Conservation (phyloP, 2,797 vertebrate genomes). For the Hylomyscus alleni region DNA sequence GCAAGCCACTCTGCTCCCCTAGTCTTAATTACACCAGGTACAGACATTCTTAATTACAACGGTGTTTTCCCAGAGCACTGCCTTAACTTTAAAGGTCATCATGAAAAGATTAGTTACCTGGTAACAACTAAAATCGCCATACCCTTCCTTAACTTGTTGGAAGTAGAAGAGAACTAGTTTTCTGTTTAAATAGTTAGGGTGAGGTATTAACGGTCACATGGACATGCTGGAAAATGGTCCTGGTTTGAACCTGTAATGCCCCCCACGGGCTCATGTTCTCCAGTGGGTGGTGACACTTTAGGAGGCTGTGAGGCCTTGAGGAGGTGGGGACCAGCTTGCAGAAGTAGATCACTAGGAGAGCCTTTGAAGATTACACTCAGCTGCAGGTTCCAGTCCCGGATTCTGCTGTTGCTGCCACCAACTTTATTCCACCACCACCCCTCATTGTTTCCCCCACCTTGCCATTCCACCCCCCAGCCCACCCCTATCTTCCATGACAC, state of each 20-base stretch:
- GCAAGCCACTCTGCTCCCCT: not conserved
- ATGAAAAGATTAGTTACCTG: not conserved
- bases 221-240: not conserved
- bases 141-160: constrained; percentile 1
- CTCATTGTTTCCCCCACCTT: too few species aligned
- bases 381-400: too few species aligned
- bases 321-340: not conserved
- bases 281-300: not conserved
- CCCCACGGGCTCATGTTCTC: not conserved
- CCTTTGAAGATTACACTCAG: not conserved
- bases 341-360: not conserved
- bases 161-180: not conserved
- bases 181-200: constrained; percentile 17
- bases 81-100: not conserved
- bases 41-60: not conserved
- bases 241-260: not conserved
- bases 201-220: not conserved
- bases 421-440: not conserved
- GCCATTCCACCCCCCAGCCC: too few species aligned
- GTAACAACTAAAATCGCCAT: constrained; percentile 46
- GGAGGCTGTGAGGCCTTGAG: not conserved
- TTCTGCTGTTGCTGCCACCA: not conserved
- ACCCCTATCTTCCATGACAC: not conserved
- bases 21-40: constrained; percentile 19
- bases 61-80: constrained; percentile 15